Evolutionary conservation across 2,888 invertebrate genomes (phyloP).

Genomic region (Deilephila porcellus): DNA sequence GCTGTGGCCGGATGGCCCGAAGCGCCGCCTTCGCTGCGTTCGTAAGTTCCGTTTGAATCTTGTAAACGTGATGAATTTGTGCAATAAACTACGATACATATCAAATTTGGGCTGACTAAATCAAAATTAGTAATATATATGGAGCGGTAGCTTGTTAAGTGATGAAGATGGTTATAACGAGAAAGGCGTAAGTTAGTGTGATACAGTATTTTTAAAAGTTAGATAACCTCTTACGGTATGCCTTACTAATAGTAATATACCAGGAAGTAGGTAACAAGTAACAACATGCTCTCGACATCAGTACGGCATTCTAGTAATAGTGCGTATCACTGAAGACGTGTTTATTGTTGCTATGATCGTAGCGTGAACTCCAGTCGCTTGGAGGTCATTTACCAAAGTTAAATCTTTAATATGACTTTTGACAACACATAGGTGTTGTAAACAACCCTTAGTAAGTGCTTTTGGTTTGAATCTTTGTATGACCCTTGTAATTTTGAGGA

Average conservation of each 20-base stretch:
- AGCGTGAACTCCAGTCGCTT: slow-evolving; percentile 42
- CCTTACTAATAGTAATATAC: slow-evolving; percentile 75
- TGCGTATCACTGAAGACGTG: slow-evolving; percentile 60
- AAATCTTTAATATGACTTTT: slow-evolving; percentile 48
- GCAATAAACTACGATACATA: slow-evolving; percentile 83
- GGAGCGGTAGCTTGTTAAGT: slow-evolving; percentile 78
- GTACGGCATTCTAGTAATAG: slow-evolving; percentile 50
- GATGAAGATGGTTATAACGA: slow-evolving; percentile 60
- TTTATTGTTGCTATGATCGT: slow-evolving; percentile 45
- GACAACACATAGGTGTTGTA: slow-evolving; percentile 53
- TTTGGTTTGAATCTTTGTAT: slow-evolving; percentile 55
- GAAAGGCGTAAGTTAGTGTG: slow-evolving; percentile 66
- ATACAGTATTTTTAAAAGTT: slow-evolving; percentile 76
- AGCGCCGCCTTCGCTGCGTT: slow-evolving; percentile 56
- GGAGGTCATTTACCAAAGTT: slow-evolving; percentile 38
- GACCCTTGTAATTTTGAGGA: slow-evolving; percentile 53
- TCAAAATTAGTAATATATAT: slow-evolving; percentile 59
- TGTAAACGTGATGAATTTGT: slow-evolving; percentile 75
- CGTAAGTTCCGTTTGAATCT: slow-evolving; percentile 56
- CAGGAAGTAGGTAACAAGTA: slow-evolving; percentile 52
- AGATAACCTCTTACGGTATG: slow-evolving; percentile 72
- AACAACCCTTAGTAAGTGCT: slow-evolving; percentile 55
- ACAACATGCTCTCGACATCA: slow-evolving; percentile 46
- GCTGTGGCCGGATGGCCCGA: slow-evolving; percentile 81
- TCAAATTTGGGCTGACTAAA: slow-evolving; percentile 79